phyloP scores from a whole-genome alignment of 2,797 vertebrate genomes.

The Myotis planiceps region DNA sequence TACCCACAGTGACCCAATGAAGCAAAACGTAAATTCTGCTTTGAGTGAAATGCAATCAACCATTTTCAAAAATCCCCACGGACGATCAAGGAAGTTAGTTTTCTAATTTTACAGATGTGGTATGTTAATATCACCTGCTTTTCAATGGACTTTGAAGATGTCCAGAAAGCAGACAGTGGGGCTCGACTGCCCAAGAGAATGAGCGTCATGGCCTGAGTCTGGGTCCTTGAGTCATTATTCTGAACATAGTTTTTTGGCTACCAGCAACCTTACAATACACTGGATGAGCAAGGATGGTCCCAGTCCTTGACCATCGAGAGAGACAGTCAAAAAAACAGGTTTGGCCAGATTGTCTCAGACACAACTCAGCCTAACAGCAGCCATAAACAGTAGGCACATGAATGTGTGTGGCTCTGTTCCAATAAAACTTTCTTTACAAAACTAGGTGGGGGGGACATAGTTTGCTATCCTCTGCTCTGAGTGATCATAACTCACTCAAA shows the following conservation, averaged over 20 bases:
- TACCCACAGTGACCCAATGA: constrained; percentile 16
- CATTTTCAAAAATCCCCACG: constrained; percentile 45
- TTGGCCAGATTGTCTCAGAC: background rate
- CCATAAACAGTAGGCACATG: background rate
- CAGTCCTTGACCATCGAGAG: background rate
- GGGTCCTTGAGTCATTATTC: background rate
- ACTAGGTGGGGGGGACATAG: background rate
- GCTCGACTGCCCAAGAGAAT: background rate
- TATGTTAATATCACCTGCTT: constrained; percentile 13
- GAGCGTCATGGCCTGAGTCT: background rate
- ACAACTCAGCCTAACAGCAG: background rate
- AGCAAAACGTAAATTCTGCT: constrained; percentile 49
- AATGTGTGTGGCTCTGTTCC: background rate
- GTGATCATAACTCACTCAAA: background rate
- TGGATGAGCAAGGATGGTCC: background rate
- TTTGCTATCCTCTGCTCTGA: background rate
- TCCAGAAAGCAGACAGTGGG: background rate
- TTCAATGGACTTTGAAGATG: background rate
- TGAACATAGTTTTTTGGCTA: background rate
- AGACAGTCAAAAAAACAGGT: background rate
- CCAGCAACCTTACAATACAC: background rate
- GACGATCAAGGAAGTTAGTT: background rate
- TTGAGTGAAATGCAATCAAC: constrained; percentile 36
- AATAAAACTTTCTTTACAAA: background rate
- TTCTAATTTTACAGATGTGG: constrained; percentile 1